Evolutionary conservation across 2,797 vertebrate genomes (phyloP).

Genomic region (Sitta carolinensis): DNA sequence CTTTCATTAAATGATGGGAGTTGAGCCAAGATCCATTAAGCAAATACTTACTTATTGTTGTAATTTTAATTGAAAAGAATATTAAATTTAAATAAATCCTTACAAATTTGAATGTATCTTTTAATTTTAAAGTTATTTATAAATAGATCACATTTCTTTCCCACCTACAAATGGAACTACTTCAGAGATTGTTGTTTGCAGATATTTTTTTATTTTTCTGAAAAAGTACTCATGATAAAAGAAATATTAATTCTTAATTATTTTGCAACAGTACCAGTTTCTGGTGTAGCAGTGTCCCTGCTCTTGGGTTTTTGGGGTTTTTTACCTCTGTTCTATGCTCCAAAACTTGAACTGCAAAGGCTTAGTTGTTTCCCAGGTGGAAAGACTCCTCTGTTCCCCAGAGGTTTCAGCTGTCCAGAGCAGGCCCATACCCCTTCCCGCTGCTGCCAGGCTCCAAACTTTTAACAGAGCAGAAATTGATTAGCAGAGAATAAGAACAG

Average conservation of each 20-base stretch:
- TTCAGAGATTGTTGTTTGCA: neutral
- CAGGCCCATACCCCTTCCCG: neutral
- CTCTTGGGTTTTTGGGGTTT: accelerated
- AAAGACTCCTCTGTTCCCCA: neutral
- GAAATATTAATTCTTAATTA: neutral
- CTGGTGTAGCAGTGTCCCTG: neutral
- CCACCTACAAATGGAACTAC: neutral
- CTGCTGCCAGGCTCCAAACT: neutral
- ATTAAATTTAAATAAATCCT: neutral
- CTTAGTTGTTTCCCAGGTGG: neutral
- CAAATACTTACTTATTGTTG: neutral
- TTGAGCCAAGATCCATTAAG: neutral
- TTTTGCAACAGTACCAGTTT: neutral
- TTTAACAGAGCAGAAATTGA: neutral
- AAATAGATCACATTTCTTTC: neutral
- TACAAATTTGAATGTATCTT: neutral
- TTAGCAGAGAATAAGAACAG: neutral
- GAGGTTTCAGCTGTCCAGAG: neutral
- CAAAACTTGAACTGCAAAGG: neutral
- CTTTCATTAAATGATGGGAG: neutral
- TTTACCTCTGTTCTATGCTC: neutral
- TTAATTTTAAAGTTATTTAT: neutral
- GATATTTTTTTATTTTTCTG: neutral
- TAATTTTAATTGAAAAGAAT: neutral
- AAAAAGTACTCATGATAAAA: neutral